phyloP scores from a whole-genome alignment of 2,888 invertebrate genomes.

The Stictocephala bisonia region DNA sequence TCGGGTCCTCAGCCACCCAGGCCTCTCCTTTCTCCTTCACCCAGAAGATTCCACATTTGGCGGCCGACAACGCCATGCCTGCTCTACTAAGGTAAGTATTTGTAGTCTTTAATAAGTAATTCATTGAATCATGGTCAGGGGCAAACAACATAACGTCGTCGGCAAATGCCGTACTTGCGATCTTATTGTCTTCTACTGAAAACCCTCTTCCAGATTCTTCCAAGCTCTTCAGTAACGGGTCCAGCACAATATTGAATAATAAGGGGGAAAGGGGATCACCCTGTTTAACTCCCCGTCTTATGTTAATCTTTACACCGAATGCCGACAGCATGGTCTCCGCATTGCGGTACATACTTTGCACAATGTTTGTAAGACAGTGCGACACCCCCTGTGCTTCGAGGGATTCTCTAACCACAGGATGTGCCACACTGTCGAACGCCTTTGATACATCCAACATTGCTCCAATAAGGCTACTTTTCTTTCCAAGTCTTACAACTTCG shows the following conservation, averaged over 20 bases:
- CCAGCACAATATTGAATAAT: conserved; percentile 45
- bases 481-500: background rate
- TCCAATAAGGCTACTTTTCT: background rate
- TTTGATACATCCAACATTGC: background rate
- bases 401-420: background rate
- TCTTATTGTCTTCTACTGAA: background rate
- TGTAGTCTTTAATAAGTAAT: background rate
- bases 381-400: background rate
- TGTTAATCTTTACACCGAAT: background rate
- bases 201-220: background rate
- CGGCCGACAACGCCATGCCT: conserved; percentile 19
- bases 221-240: conserved; percentile 18
- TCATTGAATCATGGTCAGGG: background rate
- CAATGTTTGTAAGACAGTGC: background rate
- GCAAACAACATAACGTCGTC: conserved; percentile 47
- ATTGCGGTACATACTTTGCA: background rate
- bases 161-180: conserved; percentile 38
- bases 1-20: background rate
- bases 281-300: conserved; percentile 48
- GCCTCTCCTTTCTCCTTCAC: background rate
- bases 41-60: background rate
- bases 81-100: background rate
- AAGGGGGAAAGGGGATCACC: conserved; percentile 49
- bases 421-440: conserved; percentile 24
- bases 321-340: background rate